These are phyloP conservation scores for Trachurus trachurus DNA, from an alignment of 2,797 vertebrate species.

Conservation along the genomic window DNA sequence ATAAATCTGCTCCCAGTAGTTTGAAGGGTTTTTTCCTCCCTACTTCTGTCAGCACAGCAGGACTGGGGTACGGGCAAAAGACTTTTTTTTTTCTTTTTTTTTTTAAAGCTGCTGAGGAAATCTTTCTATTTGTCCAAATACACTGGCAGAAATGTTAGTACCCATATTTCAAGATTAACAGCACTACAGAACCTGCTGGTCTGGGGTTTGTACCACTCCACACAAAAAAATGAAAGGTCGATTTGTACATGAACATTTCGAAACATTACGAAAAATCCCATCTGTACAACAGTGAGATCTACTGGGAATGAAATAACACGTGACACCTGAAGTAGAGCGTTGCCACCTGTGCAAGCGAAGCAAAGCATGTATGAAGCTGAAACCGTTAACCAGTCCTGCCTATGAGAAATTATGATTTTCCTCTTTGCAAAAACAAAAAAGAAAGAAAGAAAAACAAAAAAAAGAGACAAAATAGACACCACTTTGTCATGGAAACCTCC, in stretches of 20 bases:
- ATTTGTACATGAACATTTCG: conserved; percentile 67
- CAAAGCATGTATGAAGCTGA: conserved; percentile 70
- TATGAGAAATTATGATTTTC: conserved; percentile 39
- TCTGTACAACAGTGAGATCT: conserved; percentile 78
- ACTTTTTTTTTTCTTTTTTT: conserved; percentile 18
- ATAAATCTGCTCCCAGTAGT: conserved; percentile 48
- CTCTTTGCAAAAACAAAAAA: conserved; percentile 34
- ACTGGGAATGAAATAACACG: conserved; percentile 77
- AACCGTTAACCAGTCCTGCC: conserved; percentile 62
- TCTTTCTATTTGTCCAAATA: conserved; percentile 53
- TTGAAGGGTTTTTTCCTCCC: conserved; percentile 31
- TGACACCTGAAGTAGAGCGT: conserved; percentile 67
- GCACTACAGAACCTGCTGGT: conserved; percentile 55
- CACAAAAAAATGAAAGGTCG: conserved; percentile 60
- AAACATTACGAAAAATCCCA: conserved; percentile 69
- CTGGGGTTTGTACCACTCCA: conserved; percentile 53
- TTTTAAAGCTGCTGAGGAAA: conserved; percentile 65
- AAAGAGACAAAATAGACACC: conserved; percentile 71
- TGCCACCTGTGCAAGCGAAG: conserved; percentile 80
- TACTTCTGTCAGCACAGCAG: conserved; percentile 58
- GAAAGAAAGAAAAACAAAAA: background rate
- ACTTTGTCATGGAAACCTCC: conserved; percentile 83
- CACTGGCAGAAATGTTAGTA: conserved; percentile 65
- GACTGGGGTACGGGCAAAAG: conserved; percentile 46
- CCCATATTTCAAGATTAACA: conserved; percentile 61